These are phyloP conservation scores for Apolygus lucorum DNA, from an alignment of 1,140 invertebrate species.

Conservation along the genomic window DNA sequence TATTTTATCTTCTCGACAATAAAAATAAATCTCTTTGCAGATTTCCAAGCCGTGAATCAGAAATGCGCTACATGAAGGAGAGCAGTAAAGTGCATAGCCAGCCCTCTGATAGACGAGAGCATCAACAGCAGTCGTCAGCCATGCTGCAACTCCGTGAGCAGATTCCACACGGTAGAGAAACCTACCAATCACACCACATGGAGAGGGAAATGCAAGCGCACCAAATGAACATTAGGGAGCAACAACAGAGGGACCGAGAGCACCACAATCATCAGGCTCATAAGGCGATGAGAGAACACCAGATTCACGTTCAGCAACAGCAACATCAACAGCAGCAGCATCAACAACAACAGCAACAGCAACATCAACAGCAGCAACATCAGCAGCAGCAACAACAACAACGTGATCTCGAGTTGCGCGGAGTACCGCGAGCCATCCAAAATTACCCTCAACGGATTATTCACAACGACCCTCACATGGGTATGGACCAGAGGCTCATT, in stretches of 20 bases:
- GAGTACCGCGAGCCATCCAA: conserved; percentile 8
- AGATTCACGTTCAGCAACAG: conserved; percentile 27
- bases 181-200: neutral
- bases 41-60: conserved; percentile 29
- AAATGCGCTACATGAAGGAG: conserved; percentile 30
- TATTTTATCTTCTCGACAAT: too few species aligned
- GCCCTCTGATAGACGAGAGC: neutral
- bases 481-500: conserved; percentile 24
- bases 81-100: conserved; percentile 15
- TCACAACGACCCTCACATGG: conserved; percentile 19
- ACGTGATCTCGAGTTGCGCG: conserved; percentile 35
- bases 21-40: too few species aligned
- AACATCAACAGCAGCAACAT: conserved; percentile 27
- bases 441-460: conserved; percentile 12
- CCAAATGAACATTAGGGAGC: neutral
- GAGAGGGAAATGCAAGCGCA: conserved; percentile 10
- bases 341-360: conserved; percentile 23
- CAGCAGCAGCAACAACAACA: conserved; percentile 34
- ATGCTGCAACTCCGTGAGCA: conserved; percentile 7
- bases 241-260: conserved; percentile 17
- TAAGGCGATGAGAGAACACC: conserved; percentile 26
- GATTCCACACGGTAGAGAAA: conserved; percentile 1
- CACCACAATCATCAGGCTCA: conserved; percentile 29
- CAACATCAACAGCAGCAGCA: conserved; percentile 25
- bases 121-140: neutral